Evolutionary conservation across 2,888 invertebrate species (phyloP).

Genomic region (Acronicta aceris): DNA sequence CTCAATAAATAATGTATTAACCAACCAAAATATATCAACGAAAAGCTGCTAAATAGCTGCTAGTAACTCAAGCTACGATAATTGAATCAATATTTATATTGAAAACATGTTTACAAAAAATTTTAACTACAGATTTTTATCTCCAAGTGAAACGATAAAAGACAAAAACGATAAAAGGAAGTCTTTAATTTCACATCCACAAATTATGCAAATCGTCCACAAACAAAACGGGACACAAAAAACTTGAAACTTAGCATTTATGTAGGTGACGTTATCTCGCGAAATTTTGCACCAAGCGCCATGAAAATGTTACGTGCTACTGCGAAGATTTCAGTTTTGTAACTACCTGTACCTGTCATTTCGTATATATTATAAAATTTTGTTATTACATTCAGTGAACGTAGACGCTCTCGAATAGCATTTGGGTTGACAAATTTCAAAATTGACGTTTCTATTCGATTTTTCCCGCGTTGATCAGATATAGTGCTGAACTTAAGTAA

Average conservation of each 20-base stretch:
- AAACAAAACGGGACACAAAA: conserved; percentile 48
- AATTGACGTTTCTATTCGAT: conserved; percentile 43
- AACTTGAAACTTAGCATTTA: conserved; percentile 61
- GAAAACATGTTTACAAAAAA: background rate
- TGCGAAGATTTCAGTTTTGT: conserved; percentile 67
- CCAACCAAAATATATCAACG: too few relatives aligned
- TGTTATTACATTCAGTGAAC: conserved; percentile 46
- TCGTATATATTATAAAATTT: conserved; percentile 61
- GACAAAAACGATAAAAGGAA: conserved; percentile 26
- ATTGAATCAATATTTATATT: too few relatives aligned
- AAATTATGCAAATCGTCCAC: conserved; percentile 39
- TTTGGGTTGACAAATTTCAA: conserved; percentile 53
- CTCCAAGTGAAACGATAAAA: conserved; percentile 4
- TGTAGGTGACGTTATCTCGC: conserved; percentile 66
- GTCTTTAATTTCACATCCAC: conserved; percentile 25
- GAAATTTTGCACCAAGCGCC: conserved; percentile 66
- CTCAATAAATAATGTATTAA: too few relatives aligned
- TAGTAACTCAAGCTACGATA: background rate
- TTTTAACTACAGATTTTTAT: conserved; percentile 4
- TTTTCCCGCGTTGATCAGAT: conserved; percentile 34
- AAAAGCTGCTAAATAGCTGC: background rate
- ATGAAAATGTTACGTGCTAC: conserved; percentile 72
- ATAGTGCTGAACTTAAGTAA: conserved; percentile 24
- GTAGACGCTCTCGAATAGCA: conserved; percentile 41
- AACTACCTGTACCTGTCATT: conserved; percentile 65